Conservation (phyloP, 2,888 invertebrate genomes). For the Rhodophaea formosa region DNA sequence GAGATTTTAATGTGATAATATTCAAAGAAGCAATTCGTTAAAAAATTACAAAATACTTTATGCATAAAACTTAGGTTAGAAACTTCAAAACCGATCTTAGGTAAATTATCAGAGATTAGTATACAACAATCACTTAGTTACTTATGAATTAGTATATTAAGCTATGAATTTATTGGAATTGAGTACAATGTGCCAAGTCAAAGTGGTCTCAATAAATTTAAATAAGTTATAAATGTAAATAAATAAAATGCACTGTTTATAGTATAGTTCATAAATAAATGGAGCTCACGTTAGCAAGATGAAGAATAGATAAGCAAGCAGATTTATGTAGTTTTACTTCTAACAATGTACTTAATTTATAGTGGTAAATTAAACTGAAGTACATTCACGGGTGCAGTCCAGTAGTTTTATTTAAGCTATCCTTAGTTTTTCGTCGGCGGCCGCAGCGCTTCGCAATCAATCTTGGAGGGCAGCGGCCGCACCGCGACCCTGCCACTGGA, state of each 20-base stretch:
- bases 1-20: too few species aligned
- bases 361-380: background rate
- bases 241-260: too few species aligned
- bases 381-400: background rate
- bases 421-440: constrained; percentile 1
- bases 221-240: too few species aligned
- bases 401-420: constrained; percentile 6
- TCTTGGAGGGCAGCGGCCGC: constrained; percentile 22
- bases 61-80: too few species aligned
- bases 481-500: constrained; percentile 40
- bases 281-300: too few species aligned
- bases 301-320: background rate
- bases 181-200: background rate
- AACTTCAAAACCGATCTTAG: too few species aligned
- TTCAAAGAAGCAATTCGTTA: too few species aligned
- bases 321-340: background rate
- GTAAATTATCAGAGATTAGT: background rate
- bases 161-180: background rate
- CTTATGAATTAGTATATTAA: background rate
- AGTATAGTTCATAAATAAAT: too few species aligned
- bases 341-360: background rate
- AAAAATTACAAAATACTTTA: too few species aligned
- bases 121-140: background rate
- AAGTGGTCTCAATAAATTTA: background rate
- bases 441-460: constrained; percentile 24